These are phyloP conservation scores for Ptychodera flava DNA, from an alignment of 35 echinoderm and acorn worm species.

Conservation along the genomic window DNA sequence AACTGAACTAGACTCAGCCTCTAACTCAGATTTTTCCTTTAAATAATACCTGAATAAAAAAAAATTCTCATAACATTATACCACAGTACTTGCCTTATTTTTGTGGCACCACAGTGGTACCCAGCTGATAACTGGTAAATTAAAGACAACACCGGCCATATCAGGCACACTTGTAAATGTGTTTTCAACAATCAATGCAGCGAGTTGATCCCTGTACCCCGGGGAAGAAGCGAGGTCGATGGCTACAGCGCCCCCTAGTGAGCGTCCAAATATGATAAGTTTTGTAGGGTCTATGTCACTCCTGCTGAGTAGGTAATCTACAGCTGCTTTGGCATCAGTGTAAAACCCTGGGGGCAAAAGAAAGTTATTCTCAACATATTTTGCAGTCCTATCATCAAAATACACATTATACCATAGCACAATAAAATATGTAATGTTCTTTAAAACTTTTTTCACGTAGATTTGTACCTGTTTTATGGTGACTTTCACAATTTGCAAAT, in stretches of 20 bases:
- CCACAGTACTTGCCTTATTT: slow-evolving; percentile 96
- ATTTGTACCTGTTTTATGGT: no score
- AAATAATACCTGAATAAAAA: no score
- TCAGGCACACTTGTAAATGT: slow-evolving; percentile 94
- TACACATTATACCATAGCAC: neutral
- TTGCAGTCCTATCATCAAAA: no score
- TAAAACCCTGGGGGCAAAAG: slow-evolving; percentile 62
- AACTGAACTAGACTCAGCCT: no score
- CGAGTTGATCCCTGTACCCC: slow-evolving; percentile 39
- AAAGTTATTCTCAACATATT: neutral
- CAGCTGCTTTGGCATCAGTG: slow-evolving; percentile 71
- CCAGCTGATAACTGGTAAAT: slow-evolving; percentile 58
- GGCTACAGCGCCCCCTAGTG: slow-evolving; percentile 92
- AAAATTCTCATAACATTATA: no score
- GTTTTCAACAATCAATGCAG: slow-evolving; percentile 82
- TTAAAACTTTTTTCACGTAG: no score
- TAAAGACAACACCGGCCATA: slow-evolving; percentile 66
- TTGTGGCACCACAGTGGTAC: slow-evolving; percentile 74
- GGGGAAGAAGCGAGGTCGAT: slow-evolving; percentile 59
- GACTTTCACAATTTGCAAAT: no score
- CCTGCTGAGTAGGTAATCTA: slow-evolving; percentile 76
- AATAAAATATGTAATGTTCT: no score
- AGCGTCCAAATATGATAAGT: slow-evolving; percentile 86
- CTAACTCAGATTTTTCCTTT: no score
- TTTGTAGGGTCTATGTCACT: slow-evolving; percentile 61